These are phyloP conservation scores for Aspidiotus destructor DNA, from an alignment of 2,888 invertebrate genomes.

Conservation along the genomic window DNA sequence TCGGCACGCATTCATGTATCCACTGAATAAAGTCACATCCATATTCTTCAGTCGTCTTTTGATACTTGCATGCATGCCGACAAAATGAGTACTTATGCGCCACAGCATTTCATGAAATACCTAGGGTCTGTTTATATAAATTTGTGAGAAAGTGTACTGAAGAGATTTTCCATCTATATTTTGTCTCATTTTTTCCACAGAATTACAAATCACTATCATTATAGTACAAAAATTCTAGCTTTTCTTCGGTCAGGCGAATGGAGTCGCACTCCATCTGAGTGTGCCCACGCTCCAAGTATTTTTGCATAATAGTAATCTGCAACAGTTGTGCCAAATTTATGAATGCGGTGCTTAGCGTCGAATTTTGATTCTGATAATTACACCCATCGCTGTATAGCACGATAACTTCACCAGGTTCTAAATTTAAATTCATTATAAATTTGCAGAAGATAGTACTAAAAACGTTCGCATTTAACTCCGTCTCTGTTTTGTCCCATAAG, in stretches of 20 bases:
- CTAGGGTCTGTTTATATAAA: too few relatives aligned
- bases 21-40: not conserved
- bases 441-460: slow-evolving; percentile 33
- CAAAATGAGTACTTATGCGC: too few relatives aligned
- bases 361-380: slow-evolving; percentile 2
- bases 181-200: too few relatives aligned
- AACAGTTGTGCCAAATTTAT: not conserved
- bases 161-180: too few relatives aligned
- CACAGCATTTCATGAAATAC: too few relatives aligned
- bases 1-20: not conserved
- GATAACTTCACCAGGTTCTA: slow-evolving; percentile 31
- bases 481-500: slow-evolving; percentile 37
- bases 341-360: not conserved
- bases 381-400: slow-evolving; percentile 37
- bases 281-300: slow-evolving; percentile 39
- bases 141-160: too few relatives aligned
- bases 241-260: slow-evolving; percentile 38
- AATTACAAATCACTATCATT: too few relatives aligned
- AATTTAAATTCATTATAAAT: slow-evolving; percentile 20
- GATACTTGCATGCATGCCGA: not conserved
- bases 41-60: not conserved
- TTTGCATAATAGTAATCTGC: slow-evolving; percentile 37
- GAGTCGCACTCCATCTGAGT: slow-evolving; percentile 40
- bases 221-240: too few relatives aligned
- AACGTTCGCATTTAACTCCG: slow-evolving; percentile 27